Percentiles rank a stretch among this genome's conserved stretches.
Conservation (phyloP, 2,888 invertebrate species). For the Megaustenia siamemsis region DNA sequence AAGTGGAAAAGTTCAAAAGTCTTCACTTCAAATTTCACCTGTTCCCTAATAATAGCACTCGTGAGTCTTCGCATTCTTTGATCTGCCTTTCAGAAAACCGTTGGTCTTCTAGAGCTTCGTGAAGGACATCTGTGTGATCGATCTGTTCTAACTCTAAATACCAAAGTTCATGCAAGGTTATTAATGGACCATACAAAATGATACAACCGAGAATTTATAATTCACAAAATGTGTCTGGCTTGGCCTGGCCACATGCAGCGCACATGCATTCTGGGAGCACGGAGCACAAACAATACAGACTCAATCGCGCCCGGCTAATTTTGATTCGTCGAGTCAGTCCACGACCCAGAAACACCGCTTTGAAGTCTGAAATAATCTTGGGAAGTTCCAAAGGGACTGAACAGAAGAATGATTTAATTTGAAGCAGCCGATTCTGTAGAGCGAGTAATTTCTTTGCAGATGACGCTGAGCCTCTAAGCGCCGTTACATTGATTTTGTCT, state of each 20-base stretch:
- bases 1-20: not conserved
- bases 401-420: constrained; percentile 49
- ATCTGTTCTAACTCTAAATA: not conserved
- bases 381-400: constrained; percentile 31
- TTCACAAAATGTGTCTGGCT: not conserved
- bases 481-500: constrained; percentile 48
- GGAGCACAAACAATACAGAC: constrained; percentile 25
- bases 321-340: constrained; percentile 11
- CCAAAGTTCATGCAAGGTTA: not conserved
- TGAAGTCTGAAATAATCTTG: constrained; percentile 40
- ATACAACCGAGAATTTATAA: not conserved
- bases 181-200: constrained; percentile 33
- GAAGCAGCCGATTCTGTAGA: constrained; percentile 43
- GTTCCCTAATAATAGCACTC: not conserved
- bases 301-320: constrained; percentile 36
- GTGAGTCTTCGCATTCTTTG: not conserved
- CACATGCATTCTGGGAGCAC: constrained; percentile 18
- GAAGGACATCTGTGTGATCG: constrained; percentile 22
- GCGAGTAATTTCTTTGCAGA: constrained; percentile 47
- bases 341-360: not conserved
- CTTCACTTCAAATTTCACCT: not conserved
- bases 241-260: not conserved
- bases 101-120: not conserved
- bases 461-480: constrained; percentile 34
- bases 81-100: not conserved